Percentiles rank a stretch among this genome's conserved stretches.
phyloP scores from a whole-genome alignment of 2,113 vertebrate genomes.

The Colossoma macropomum region DNA sequence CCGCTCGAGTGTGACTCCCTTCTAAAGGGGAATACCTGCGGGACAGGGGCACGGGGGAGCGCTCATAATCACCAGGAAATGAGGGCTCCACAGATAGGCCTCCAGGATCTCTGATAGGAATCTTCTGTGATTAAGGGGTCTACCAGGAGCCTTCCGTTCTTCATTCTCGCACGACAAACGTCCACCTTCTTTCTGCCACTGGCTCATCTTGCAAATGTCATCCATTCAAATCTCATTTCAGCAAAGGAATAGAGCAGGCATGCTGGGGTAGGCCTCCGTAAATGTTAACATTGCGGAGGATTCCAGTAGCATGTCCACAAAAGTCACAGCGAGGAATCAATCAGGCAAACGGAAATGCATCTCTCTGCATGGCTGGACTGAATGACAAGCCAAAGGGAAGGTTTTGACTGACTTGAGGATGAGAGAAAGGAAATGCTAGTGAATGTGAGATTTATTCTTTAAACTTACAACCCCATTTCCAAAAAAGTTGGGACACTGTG shows the following conservation, averaged over 20 bases:
- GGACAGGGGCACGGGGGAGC: conserved; percentile 9
- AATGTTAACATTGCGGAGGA: conserved; percentile 30
- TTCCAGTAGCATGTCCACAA: not conserved
- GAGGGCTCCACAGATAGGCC: not conserved
- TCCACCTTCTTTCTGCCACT: not conserved
- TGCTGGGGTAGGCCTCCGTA: not conserved
- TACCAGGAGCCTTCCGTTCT: not conserved
- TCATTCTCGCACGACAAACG: not conserved
- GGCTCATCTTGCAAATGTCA: conserved; percentile 26
- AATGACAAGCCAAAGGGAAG: not conserved
- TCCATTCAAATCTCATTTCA: conserved; percentile 24
- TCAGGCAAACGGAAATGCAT: conserved; percentile 18
- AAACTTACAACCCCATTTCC: too few relatives aligned
- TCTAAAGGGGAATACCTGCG: conserved; percentile 35
- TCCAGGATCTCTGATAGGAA: not conserved
- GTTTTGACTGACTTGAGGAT: conserved; percentile 1
- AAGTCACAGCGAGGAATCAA: conserved; percentile 12
- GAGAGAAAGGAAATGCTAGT: not conserved
- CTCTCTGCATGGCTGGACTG: not conserved
- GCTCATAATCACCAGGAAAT: conserved; percentile 37
- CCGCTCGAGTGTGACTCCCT: conserved; percentile 44
- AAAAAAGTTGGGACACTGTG: too few relatives aligned
- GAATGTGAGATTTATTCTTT: not conserved
- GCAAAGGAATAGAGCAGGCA: not conserved
- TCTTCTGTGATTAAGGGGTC: conserved; percentile 6